Conservation (phyloP, 2,888 invertebrate species). For the Andrena flavipes region DNA sequence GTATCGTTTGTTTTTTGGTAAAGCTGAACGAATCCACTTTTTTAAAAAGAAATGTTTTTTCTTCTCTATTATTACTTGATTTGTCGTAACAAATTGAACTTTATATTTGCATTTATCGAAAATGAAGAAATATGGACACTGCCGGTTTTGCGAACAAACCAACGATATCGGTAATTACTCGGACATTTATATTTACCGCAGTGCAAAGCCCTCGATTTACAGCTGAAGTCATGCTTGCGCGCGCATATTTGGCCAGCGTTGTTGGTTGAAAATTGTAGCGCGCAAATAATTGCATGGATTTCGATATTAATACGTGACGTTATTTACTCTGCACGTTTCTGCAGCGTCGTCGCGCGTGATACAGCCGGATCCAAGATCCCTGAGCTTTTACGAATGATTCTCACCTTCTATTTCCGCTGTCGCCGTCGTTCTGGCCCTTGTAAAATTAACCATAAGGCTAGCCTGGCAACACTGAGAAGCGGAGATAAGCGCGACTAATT, state of each 20-base stretch:
- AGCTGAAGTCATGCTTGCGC: not conserved
- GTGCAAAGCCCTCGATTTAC: not conserved
- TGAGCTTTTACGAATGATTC: not conserved
- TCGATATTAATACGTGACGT: not conserved
- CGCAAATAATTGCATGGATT: constrained; percentile 5
- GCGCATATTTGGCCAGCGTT: not conserved
- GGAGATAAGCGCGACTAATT: constrained; percentile 14
- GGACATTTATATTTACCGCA: not conserved
- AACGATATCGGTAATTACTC: not conserved
- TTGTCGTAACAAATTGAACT: too few species aligned
- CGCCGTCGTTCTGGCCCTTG: not conserved
- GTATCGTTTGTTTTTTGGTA: too few species aligned
- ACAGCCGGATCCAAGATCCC: not conserved
- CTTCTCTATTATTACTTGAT: too few species aligned
- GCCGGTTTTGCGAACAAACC: too few species aligned
- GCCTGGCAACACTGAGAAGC: not conserved
- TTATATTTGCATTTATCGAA: too few species aligned
- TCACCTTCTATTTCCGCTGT: not conserved
- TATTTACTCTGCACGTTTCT: not conserved
- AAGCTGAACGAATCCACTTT: too few species aligned
- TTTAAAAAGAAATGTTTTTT: too few species aligned
- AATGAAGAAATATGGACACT: too few species aligned
- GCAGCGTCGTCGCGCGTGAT: not conserved
- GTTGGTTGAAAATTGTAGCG: not conserved
- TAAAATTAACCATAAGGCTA: not conserved